These are phyloP conservation scores for Euwallacea similis DNA, from an alignment of 1,140 invertebrate species.

Conservation along the genomic window DNA sequence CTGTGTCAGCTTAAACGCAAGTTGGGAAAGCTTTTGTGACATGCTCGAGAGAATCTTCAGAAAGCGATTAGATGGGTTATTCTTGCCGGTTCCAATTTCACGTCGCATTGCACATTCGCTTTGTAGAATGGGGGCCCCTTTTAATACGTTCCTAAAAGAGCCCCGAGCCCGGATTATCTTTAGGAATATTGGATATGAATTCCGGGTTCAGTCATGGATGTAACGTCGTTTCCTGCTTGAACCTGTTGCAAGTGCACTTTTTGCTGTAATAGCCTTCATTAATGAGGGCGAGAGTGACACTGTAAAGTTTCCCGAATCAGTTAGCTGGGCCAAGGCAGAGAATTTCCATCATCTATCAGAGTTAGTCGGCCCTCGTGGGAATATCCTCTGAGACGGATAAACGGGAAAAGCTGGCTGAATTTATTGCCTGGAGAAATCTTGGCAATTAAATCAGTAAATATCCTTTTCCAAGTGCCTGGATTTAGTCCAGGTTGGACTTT, in stretches of 20 bases:
- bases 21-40: constrained; percentile 36
- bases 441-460: constrained; percentile 32
- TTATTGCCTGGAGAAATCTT: constrained; percentile 31
- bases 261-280: background rate
- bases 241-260: constrained; percentile 11
- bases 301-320: constrained; percentile 2
- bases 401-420: constrained; percentile 19
- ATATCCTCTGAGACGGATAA: constrained; percentile 23
- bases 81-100: constrained; percentile 49
- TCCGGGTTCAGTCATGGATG: constrained; percentile 32
- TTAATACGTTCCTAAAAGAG: constrained; percentile 38
- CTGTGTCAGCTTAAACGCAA: constrained; percentile 34
- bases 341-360: constrained; percentile 29
- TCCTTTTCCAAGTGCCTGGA: constrained; percentile 24
- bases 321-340: background rate
- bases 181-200: constrained; percentile 42
- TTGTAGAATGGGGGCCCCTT: constrained; percentile 40
- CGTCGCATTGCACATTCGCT: constrained; percentile 45
- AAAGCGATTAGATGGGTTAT: constrained; percentile 47
- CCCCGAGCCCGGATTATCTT: constrained; percentile 29
- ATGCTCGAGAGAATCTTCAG: constrained; percentile 35
- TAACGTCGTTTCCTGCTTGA: constrained; percentile 16
- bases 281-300: background rate
- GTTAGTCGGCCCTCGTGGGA: constrained; percentile 25
- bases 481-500: constrained; percentile 3